Evolutionary conservation across 2,113 vertebrate genomes (phyloP), one percentile per base, ranked within the genome.

Genomic region (Syrmaticus mikado): DNA sequence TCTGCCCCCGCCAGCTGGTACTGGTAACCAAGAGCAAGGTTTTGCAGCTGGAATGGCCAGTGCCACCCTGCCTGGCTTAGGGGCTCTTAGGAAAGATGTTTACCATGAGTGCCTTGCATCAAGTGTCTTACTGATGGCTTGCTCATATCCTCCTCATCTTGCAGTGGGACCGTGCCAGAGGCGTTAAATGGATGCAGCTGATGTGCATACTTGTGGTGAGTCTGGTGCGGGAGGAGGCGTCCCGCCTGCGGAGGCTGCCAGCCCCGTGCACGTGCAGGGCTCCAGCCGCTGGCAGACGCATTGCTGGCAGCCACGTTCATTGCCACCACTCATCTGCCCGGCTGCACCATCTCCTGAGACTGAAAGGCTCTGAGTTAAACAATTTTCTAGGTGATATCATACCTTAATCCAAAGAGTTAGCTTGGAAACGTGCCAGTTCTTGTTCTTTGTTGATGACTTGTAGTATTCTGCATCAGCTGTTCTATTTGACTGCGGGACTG

Each of bases 281-380:
- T 80, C 8, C 38, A 24, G 18, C 55, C 2, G 0, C 68, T 3
- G 32, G 20, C 34, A 16, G 24, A 41, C 34, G n/a, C 2, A 0
- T 25, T 70, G 36, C 40, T 75, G 48, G 13, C 66, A 75, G 16
- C 66, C 46, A 1, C 0, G 0, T 61, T 57, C 40, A 68, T 85
- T 90, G 53, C 55, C 18, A 10, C 20, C 43, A 60, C 40, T 71
- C 21, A 27, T 70, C n/a, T 84, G 18, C 22, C 4, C 43, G 8
- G 32, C 5, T 34, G 76, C 43, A 30, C 22, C 19, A 36, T 80
- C 38, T 87, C 76, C 22, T 57, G 22, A 30, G 64, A 21, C 15
- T n/a, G 75, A 87, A 79, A 32, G 20, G 17, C 15, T 73, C 76
- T 66, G 36, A 15, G 45, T 74, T 83, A 28, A 88, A 79, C 20